These are phyloP conservation scores for Zoroaster sp. DNA, from an alignment of 53 echinoderm and acorn worm genomes.

Conservation along the genomic window DNA sequence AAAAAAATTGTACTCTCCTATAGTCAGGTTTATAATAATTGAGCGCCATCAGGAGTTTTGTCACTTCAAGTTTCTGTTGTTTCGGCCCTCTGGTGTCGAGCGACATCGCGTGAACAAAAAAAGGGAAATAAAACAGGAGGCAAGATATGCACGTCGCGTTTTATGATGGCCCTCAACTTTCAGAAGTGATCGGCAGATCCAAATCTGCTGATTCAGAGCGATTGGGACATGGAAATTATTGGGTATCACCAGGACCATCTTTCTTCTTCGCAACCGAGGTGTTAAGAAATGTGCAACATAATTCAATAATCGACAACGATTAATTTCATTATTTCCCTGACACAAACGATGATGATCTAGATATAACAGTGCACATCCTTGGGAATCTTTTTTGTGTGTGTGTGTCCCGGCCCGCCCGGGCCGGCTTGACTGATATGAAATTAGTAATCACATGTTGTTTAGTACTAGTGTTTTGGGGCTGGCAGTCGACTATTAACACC, in stretches of 20 bases:
- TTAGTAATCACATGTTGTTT: neutral
- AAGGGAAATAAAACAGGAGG: neutral
- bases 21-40: no score
- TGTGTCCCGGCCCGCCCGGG: neutral
- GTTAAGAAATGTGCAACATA: constrained; percentile 57
- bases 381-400: neutral
- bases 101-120: neutral
- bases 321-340: constrained; percentile 50
- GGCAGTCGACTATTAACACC: constrained; percentile 36
- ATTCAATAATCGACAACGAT: constrained; percentile 42
- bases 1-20: no score
- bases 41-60: neutral
- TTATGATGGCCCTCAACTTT: neutral
- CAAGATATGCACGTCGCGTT: constrained; percentile 4
- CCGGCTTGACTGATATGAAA: neutral
- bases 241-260: constrained; percentile 32
- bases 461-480: neutral
- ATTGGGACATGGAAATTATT: constrained; percentile 48
- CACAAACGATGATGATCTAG: constrained; percentile 48
- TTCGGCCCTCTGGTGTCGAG: neutral
- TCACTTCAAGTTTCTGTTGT: neutral
- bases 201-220: constrained; percentile 38
- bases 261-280: constrained; percentile 25
- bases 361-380: constrained; percentile 11
- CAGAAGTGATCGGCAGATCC: constrained; percentile 21